These are phyloP conservation scores for Brachyhypopomus gauderio DNA, from an alignment of 2,113 vertebrate species.

Conservation along the genomic window DNA sequence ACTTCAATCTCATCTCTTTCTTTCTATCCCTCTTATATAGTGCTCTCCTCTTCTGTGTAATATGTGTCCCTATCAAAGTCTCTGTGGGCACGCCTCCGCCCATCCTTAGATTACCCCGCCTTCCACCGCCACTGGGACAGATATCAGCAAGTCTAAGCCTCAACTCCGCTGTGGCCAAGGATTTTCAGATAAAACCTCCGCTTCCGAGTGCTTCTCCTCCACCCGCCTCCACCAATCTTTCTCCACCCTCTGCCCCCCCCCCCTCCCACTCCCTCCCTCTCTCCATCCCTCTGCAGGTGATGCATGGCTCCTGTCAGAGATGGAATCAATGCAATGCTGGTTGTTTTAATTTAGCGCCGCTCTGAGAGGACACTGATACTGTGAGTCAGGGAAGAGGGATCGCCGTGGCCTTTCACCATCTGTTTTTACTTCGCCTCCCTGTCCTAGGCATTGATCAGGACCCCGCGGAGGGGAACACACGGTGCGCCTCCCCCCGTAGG, in stretches of 20 bases:
- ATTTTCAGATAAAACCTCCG: slow-evolving; percentile 12
- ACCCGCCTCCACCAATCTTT: neutral
- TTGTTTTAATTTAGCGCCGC: slow-evolving; percentile 82
- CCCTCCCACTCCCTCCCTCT: neutral
- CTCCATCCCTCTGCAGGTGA: slow-evolving; percentile 64
- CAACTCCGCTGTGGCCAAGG: neutral
- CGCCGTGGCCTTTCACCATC: slow-evolving; percentile 73
- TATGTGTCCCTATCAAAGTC: slow-evolving; percentile 36
- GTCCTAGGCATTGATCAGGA: slow-evolving; percentile 71
- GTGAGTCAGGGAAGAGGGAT: slow-evolving; percentile 76
- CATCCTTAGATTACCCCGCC: neutral
- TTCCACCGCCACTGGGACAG: slow-evolving; percentile 2
- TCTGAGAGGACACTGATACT: slow-evolving; percentile 75
- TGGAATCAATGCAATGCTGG: slow-evolving; percentile 78
- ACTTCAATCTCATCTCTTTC: slow-evolving; percentile 30
- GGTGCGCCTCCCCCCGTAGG: neutral
- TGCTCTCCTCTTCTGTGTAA: slow-evolving; percentile 7
- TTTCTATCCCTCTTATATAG: slow-evolving; percentile 32
- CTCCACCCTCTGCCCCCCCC: neutral
- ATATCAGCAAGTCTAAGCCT: slow-evolving; percentile 1
- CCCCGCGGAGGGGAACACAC: slow-evolving; percentile 52
- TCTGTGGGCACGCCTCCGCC: slow-evolving; percentile 7
- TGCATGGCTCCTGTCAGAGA: slow-evolving; percentile 74
- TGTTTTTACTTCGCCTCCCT: slow-evolving; percentile 54
- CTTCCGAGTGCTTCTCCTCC: slow-evolving; percentile 2